Conservation (phyloP, 2,113 vertebrate genomes). For the Epinephelus lanceolatus region DNA sequence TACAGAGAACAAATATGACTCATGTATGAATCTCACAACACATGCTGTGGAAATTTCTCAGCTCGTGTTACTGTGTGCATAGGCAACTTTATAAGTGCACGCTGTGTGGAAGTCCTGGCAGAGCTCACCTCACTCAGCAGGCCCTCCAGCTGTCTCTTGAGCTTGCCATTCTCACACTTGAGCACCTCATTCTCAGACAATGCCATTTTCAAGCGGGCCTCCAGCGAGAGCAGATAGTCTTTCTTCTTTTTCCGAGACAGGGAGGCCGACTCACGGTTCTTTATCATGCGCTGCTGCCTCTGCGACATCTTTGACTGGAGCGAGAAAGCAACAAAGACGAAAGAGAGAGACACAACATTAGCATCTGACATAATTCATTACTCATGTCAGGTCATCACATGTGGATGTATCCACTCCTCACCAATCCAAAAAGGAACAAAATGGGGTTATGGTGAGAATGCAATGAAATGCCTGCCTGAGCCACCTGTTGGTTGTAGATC, state of each 20-base stretch:
- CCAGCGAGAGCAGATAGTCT: slow-evolving; percentile 92
- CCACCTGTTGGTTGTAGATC: slow-evolving; percentile 47
- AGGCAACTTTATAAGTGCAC: not conserved
- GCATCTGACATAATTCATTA: slow-evolving; percentile 16
- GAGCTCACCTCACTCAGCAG: slow-evolving; percentile 89
- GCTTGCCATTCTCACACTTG: slow-evolving; percentile 91
- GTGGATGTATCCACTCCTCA: slow-evolving; percentile 17
- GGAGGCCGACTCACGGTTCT: slow-evolving; percentile 96
- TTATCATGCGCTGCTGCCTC: slow-evolving; percentile 96
- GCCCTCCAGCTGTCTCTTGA: slow-evolving; percentile 93
- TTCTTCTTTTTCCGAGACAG: slow-evolving; percentile 96
- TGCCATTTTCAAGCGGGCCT: slow-evolving; percentile 89
- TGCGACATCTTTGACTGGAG: slow-evolving; percentile 87
- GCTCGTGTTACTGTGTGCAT: not conserved
- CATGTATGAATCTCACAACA: not conserved
- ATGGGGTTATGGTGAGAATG: slow-evolving; percentile 23
- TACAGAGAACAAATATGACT: not conserved
- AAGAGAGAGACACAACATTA: slow-evolving; percentile 12
- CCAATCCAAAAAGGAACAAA: slow-evolving; percentile 41
- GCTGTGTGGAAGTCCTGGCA: not conserved
- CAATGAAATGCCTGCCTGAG: slow-evolving; percentile 12
- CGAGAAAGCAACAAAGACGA: slow-evolving; percentile 21
- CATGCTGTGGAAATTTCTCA: not conserved
- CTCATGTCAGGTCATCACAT: slow-evolving; percentile 1
- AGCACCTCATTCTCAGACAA: slow-evolving; percentile 91